These are phyloP conservation scores for Germaria angustata DNA, from an alignment of 2,888 invertebrate species.

Conservation along the genomic window DNA sequence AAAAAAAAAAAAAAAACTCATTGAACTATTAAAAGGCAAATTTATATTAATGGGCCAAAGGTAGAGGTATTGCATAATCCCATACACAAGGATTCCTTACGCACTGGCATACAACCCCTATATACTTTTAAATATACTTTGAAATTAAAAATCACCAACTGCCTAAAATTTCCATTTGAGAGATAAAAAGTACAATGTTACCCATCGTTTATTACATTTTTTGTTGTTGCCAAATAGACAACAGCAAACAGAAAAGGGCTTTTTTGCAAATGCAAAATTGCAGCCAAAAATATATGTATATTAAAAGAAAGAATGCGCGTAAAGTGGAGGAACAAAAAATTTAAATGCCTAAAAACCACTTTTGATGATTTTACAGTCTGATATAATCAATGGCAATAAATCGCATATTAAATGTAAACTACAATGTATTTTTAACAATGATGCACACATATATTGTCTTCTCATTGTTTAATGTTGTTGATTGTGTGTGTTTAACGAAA, in stretches of 20 bases:
- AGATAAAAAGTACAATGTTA: slow-evolving; percentile 48
- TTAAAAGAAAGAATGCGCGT: slow-evolving; percentile 27
- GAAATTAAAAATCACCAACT: slow-evolving; percentile 12
- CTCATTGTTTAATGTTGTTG: background rate
- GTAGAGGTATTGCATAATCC: slow-evolving; percentile 38
- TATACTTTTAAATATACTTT: background rate
- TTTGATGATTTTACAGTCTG: slow-evolving; percentile 65
- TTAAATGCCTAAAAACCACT: slow-evolving; percentile 65
- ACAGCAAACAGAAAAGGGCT: slow-evolving; percentile 1
- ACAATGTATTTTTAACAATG: slow-evolving; percentile 45
- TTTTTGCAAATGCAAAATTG: slow-evolving; percentile 27
- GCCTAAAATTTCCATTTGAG: slow-evolving; percentile 35
- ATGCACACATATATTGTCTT: slow-evolving; percentile 5
- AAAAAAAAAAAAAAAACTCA: slow-evolving; percentile 10
- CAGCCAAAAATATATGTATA: background rate
- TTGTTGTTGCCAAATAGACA: background rate
- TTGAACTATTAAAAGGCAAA: slow-evolving; percentile 76
- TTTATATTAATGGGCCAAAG: slow-evolving; percentile 70
- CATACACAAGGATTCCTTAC: background rate
- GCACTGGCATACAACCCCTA: slow-evolving; percentile 29
- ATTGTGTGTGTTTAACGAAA: slow-evolving; percentile 21
- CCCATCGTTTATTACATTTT: slow-evolving; percentile 43
- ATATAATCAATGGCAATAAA: slow-evolving; percentile 66
- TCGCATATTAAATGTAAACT: slow-evolving; percentile 67
- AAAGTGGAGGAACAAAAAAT: slow-evolving; percentile 27